These are phyloP conservation scores for Ianthella basta DNA, from an alignment of 37 sponge, comb jelly and placozoan species.

Conservation along the genomic window DNA sequence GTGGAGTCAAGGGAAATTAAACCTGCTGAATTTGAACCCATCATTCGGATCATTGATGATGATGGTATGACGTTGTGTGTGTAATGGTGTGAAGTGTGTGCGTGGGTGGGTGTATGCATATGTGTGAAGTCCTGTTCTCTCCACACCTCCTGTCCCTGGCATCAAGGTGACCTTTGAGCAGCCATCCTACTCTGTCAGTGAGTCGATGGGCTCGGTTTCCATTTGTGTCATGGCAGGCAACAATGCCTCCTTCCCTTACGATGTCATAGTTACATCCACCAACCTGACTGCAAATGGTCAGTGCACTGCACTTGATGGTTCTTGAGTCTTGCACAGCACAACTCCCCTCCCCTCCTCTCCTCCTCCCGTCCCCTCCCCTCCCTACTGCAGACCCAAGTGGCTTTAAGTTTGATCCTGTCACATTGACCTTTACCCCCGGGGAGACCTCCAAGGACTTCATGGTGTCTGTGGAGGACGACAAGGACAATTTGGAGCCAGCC, in stretches of 20 bases:
- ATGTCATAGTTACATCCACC: not conserved
- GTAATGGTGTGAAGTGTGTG: not conserved
- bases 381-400: too few relatives aligned
- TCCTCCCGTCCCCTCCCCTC: too few relatives aligned
- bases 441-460: too few relatives aligned
- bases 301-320: not conserved
- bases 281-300: not conserved
- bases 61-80: constrained; percentile 35
- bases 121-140: not conserved
- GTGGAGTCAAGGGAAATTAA: constrained; percentile 2
- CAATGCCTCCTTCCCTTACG: not conserved
- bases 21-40: not conserved
- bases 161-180: constrained; percentile 10
- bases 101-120: not conserved
- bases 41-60: constrained; percentile 39
- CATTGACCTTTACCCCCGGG: too few relatives aligned
- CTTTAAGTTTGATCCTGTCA: too few relatives aligned
- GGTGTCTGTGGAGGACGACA: too few relatives aligned
- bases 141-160: not conserved
- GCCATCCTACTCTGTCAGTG: constrained; percentile 17
- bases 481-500: too few relatives aligned
- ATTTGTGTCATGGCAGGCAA: constrained; percentile 17
- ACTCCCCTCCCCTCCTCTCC: too few relatives aligned
- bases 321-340: too few relatives aligned
- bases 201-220: constrained; percentile 1